Percentiles rank a stretch among this genome's conserved stretches.
phyloP scores from a whole-genome alignment of 2,797 vertebrate genomes.

The Paramormyrops hopkinsi region DNA sequence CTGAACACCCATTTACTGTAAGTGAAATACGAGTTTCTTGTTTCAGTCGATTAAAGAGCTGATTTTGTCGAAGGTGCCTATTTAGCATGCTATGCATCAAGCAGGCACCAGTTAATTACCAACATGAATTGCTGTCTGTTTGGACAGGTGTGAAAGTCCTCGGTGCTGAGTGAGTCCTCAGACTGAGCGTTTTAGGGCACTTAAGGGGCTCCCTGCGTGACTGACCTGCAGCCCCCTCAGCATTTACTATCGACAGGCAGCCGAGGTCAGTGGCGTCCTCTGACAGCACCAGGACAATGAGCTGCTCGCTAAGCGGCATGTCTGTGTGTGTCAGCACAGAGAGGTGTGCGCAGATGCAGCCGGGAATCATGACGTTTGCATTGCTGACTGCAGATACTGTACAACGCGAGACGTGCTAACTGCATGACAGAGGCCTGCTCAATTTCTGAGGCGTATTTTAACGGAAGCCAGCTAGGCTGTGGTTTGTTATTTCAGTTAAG shows the following conservation, averaged over 20 bases:
- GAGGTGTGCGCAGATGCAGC: not conserved
- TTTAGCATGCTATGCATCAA: not conserved
- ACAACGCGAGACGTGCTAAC: not conserved
- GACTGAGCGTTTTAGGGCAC: not conserved
- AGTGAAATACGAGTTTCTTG: not conserved
- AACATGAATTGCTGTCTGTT: not conserved
- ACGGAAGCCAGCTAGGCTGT: not conserved
- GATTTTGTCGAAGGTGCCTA: not conserved
- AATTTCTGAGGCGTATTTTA: not conserved
- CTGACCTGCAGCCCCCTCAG: not conserved
- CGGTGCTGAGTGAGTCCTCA: not conserved
- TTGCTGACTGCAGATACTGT: not conserved
- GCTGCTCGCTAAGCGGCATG: not conserved
- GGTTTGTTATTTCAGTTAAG: not conserved
- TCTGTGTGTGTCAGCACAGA: not conserved
- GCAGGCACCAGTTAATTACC: not conserved
- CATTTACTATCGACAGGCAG: not conserved
- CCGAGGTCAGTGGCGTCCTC: not conserved
- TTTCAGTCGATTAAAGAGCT: not conserved
- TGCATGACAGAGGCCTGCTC: not conserved
- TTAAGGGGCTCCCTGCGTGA: not conserved
- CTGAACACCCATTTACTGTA: not conserved
- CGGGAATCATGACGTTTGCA: not conserved
- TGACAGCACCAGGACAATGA: not conserved
- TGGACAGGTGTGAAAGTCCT: not conserved